Evolutionary conservation across 2,113 vertebrate species (phyloP), one percentile per base, ranked within the genome.

Genomic region (Paratilapia polleni): DNA sequence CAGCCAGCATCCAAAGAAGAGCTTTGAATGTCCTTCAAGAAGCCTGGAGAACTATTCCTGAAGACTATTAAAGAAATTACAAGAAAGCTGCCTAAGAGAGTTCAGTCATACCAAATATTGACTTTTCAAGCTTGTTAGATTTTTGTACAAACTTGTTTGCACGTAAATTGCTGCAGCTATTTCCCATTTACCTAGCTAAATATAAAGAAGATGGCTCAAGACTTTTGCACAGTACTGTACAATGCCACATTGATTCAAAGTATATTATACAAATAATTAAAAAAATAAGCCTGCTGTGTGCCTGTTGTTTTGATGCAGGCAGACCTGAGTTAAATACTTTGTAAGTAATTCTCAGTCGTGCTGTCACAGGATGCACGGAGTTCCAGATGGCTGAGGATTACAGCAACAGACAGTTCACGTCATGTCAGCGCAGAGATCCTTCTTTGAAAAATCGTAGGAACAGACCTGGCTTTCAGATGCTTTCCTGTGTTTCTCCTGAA

Each of bases 381-480:
- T 54, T 52, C 68, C 15, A 88, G 86, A 88, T 90, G 86, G 81
- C 78, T 6, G 73, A 63, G 86, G 86, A 73, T 73, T 81, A 83
- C 73, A 86, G 76, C 57, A 15, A 4, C 54, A 58, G 78, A 78
- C 57, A 75, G 62, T 43, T 57, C 79, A 78, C 54, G 61, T 47
- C 26, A 62, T 20, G 66, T 75, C 31, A 1, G 54, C 70, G 58
- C 78, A 24, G 74, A 26, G 22, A 41, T 41, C 62, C 43, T 2
- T 74, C 78, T 77, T 70, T 38, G 58, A n/a, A 61, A 31, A 9
- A 73, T 73, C 17, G 31, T 31, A 54, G 68, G 47, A 54, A 54
- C 6, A 54, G 26, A 52, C 31, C 68, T 31, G 47, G 31, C 26
- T 73, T 73, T 73, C 47, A 73, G 47, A 52, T 54, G 1, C 52